Conservation (phyloP, 2,888 invertebrate species). For the Neria commutata region DNA sequence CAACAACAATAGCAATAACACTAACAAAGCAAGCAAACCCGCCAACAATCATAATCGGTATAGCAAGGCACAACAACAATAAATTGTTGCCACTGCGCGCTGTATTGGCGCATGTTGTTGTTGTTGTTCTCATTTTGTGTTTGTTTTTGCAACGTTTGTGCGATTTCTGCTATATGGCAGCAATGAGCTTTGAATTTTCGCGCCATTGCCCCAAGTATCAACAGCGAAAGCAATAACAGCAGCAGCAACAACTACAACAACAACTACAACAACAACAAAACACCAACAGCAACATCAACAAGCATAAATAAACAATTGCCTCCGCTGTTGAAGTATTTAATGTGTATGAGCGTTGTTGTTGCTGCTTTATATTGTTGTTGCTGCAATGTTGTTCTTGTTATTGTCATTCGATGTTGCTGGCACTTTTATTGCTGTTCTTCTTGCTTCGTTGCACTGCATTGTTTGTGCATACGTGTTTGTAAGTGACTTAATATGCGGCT, state of each 20-base stretch:
- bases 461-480: too few species aligned
- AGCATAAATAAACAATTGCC: background rate
- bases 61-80: constrained; percentile 10
- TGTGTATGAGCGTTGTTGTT: background rate
- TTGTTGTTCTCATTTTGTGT: background rate
- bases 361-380: background rate
- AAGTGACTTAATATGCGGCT: too few species aligned
- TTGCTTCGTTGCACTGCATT: too few species aligned
- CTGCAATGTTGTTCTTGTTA: background rate
- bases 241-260: background rate
- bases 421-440: too few species aligned
- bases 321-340: background rate
- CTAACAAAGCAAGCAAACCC: too few species aligned
- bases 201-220: constrained; percentile 6
- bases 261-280: constrained; percentile 4
- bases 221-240: background rate
- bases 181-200: background rate
- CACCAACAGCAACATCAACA: background rate
- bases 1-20: constrained; percentile 2
- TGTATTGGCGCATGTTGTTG: background rate
- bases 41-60: too few species aligned
- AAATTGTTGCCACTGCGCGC: constrained; percentile 23
- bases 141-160: too few species aligned
- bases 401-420: too few species aligned
- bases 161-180: background rate